These are phyloP conservation scores for Apamea crenata DNA, from an alignment of 2,888 invertebrate genomes.

Conservation along the genomic window DNA sequence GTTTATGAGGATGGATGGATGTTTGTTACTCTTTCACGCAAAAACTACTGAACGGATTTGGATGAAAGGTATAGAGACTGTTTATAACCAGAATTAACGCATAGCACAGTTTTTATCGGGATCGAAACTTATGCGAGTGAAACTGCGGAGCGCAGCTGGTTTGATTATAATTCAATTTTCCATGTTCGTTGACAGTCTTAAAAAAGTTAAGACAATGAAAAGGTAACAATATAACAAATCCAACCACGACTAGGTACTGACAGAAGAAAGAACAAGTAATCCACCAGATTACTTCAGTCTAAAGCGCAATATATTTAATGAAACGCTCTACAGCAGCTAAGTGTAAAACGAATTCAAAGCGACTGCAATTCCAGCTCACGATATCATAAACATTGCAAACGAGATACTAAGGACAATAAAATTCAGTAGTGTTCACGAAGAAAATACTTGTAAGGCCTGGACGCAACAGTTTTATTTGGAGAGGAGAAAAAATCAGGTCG, in stretches of 20 bases:
- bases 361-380: slow-evolving; percentile 55
- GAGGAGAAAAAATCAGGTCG: slow-evolving; percentile 61
- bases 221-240: slow-evolving; percentile 8
- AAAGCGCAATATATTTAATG: slow-evolving; percentile 55
- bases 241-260: not conserved
- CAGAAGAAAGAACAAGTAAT: slow-evolving; percentile 37
- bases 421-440: slow-evolving; percentile 60
- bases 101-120: too few species aligned
- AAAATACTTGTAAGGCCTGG: slow-evolving; percentile 60
- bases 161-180: not conserved
- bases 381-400: slow-evolving; percentile 67
- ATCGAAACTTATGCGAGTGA: too few species aligned
- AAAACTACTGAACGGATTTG: too few species aligned
- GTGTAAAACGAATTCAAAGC: slow-evolving; percentile 64
- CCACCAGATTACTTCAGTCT: slow-evolving; percentile 44
- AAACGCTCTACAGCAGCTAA: slow-evolving; percentile 52
- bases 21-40: too few species aligned
- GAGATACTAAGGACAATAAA: slow-evolving; percentile 67
- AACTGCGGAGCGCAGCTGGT: too few species aligned
- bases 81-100: too few species aligned
- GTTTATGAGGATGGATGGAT: too few species aligned
- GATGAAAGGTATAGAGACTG: too few species aligned
- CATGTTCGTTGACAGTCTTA: not conserved
- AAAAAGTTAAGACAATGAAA: not conserved
- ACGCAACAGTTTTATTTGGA: slow-evolving; percentile 70